Base-by-base conservation (phyloP, 2,113 vertebrate genomes). In the Ctenomys sociabilis region DNA sequence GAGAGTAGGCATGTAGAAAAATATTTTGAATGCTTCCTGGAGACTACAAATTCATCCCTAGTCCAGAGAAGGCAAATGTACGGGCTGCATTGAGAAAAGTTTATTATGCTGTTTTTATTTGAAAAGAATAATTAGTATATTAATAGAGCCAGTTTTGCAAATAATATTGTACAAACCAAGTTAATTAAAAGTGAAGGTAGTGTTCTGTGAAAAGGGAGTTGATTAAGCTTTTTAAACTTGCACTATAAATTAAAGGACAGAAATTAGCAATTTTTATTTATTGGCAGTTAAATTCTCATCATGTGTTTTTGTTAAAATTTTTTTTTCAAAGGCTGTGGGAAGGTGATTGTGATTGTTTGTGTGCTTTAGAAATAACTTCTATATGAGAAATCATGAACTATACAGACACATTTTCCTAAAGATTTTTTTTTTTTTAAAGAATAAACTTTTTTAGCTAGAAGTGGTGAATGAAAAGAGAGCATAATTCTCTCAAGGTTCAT, bases 1-100 rank as follows among this genome's bases (percentile, higher is more conserved):
- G 59, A 96, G 88, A 88, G 16, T n/a, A 89, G 77, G 52, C 35
- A 61, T 54, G 28, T 37, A 85, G 72, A 85, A 93, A 75, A 81
- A 11, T 45, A 12, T 57, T 94, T 68, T 11, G 40, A 85, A 85
- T 88, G 26, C 72, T 43, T 89, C 14, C 0, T 93, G n/a, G 54
- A 86, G 84, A 78, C 59, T 83, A 21, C 13, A 88, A 17, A 49
- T 89, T 89, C 22, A 64, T 87, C 22, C 37, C 6, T 84, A 83
- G 21, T n/a, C 24, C n/a, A 93, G 68, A 70, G 26, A 82, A 61
- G 26, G 66, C 37, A 94, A 75, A 81, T 77, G 22, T 77, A 24
- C 64, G 54, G 61, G 52, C 13, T 93, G 24, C 40, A 54, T 21
- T 82, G 37, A 92, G 70, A 95, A 54, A 66, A 21, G 4, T 66